phyloP scores from a whole-genome alignment of 2,113 vertebrate genomes.

The Lagopus muta region DNA sequence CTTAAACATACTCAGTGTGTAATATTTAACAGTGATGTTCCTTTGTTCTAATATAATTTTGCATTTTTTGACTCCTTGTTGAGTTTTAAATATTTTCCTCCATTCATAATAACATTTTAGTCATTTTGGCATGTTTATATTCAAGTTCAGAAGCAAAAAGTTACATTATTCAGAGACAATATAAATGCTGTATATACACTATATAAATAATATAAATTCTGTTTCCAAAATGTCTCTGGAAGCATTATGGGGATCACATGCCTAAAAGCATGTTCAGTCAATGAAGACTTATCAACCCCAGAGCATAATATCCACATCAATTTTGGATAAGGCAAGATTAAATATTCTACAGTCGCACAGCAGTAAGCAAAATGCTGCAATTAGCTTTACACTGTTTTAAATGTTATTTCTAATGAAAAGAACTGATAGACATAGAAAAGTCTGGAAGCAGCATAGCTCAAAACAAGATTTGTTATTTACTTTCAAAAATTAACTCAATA shows the following conservation, averaged over 20 bases:
- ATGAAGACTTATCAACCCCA: not conserved
- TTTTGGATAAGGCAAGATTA: slow-evolving; percentile 1
- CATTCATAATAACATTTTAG: not conserved
- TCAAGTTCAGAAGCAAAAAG: not conserved
- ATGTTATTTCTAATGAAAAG: not conserved
- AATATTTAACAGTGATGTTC: not conserved
- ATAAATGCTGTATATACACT: not conserved
- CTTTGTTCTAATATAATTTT: not conserved
- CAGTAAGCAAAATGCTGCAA: slow-evolving; percentile 9
- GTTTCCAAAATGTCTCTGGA: not conserved
- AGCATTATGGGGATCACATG: not conserved
- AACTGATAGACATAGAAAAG: not conserved
- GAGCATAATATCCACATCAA: not conserved
- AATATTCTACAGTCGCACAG: not conserved
- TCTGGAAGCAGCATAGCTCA: not conserved
- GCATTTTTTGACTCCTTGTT: not conserved
- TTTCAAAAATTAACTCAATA: not conserved
- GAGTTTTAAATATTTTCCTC: not conserved
- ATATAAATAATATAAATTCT: not conserved
- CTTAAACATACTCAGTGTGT: not conserved
- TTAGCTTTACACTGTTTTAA: not conserved
- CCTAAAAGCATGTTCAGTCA: not conserved
- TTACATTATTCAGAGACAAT: not conserved
- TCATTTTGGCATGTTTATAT: not conserved
- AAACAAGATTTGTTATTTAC: not conserved